Evolutionary conservation across 2,797 vertebrate species (phyloP).

Genomic region (Macroramphosus scolopax): DNA sequence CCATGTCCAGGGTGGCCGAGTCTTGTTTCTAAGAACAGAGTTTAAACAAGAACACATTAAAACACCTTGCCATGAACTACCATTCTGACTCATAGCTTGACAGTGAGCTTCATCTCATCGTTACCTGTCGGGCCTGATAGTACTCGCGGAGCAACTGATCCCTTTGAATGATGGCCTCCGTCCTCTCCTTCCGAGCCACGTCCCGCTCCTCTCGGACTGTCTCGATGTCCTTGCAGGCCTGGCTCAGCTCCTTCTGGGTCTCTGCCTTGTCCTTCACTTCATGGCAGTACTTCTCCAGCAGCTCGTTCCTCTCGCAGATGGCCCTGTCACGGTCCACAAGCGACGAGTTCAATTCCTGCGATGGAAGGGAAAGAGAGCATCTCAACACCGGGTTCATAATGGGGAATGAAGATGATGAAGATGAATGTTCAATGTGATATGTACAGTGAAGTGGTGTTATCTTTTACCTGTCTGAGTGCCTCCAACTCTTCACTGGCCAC

Average conservation of each 20-base stretch:
- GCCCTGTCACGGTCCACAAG: constrained; percentile 88
- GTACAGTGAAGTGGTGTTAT: no score
- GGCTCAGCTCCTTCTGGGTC: constrained; percentile 89
- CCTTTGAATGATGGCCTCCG: constrained; percentile 89
- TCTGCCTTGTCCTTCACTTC: constrained; percentile 92
- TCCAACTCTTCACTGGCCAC: constrained; percentile 96
- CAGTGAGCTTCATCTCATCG: neutral
- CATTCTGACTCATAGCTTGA: neutral
- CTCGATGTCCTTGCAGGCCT: constrained; percentile 92
- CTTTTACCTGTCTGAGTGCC: constrained; percentile 91
- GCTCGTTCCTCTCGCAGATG: constrained; percentile 89
- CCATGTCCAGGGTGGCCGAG: constrained; percentile 92
- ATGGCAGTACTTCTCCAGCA: constrained; percentile 92
- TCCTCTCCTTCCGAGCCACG: constrained; percentile 86
- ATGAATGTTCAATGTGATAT: no score
- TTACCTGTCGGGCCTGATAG: constrained; percentile 89
- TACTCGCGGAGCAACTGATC: constrained; percentile 88
- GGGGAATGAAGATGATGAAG: no score
- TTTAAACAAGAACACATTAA: neutral
- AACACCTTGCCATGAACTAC: no score
- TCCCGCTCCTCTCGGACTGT: constrained; percentile 89
- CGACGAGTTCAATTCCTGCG: constrained; percentile 86
- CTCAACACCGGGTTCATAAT: constrained; percentile 4
- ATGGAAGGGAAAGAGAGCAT: constrained; percentile 31
- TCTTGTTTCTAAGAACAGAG: constrained; percentile 88